Evolutionary conservation across 1,140 invertebrate species (phyloP), one percentile per base, ranked within the genome.

Genomic region (Drosophila kurseongensis): DNA sequence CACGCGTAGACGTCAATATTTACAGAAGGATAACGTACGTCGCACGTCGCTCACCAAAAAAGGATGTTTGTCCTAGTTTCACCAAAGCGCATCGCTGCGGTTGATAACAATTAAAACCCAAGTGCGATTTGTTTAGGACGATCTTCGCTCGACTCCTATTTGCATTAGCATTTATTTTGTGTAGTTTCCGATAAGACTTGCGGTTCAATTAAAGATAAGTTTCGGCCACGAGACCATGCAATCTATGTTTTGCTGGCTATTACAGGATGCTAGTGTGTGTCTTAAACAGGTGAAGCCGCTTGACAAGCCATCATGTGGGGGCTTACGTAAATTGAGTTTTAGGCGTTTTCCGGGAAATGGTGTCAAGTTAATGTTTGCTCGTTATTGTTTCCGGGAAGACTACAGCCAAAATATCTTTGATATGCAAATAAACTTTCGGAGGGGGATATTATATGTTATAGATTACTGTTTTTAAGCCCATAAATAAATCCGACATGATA

Each of bases 1-100:
- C 75, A 78, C 76, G 83, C 67, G 40, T 61, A 89, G 68, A 83
- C 65, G 73, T 84, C 74, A 88, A 89, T 88, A 89, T 88, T 89
- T 72, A 82, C 80, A 57, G 38, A 88, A 90, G 84, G 84, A 88
- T 89, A 88, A 80, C 71, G 73, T 14, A 5, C 42, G 68, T 54
- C 66, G 65, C 69, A 66, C 81, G 40, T 27, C 58, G 66, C 47
- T 61, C 23, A 76, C 51, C 52, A 50, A 57, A 51, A 83, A 84
- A 89, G 85, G 85, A 84, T 89, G 84, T 88, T 88, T 88, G 73
- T 75, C 65, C 84, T 84, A 80, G 78, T 80, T 88, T 65, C 55
- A 69, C 44, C 59, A 81, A 63, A 69, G 60, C 63, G 47, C 76
- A 84, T 73, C 41, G 47, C 63, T 85, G 81, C 60, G 81, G 81